Evolutionary conservation across 2,888 invertebrate genomes (phyloP).

Genomic region (Mesochorus sp.): DNA sequence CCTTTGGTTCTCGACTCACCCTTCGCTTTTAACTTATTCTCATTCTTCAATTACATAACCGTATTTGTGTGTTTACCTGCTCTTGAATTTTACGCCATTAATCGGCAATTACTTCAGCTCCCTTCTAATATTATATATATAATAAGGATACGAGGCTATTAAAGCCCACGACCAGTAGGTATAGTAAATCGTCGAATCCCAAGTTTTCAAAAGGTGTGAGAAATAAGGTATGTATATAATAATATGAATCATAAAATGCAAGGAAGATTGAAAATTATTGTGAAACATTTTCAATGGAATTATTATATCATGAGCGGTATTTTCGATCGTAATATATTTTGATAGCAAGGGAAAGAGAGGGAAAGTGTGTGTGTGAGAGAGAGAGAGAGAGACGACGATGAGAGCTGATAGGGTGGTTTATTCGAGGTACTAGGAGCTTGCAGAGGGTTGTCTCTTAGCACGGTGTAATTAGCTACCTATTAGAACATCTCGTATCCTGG

Average conservation of each 20-base stretch:
- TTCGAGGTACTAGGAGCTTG: constrained; percentile 13
- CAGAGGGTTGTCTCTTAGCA: constrained; percentile 35
- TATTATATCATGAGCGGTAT: constrained; percentile 10
- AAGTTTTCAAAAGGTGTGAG: neutral
- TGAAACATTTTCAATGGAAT: neutral
- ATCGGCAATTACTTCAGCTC: constrained; percentile 77
- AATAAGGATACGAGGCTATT: constrained; percentile 59
- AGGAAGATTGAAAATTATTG: constrained; percentile 21
- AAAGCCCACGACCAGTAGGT: constrained; percentile 57
- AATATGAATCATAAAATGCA: neutral
- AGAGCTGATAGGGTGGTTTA: constrained; percentile 31
- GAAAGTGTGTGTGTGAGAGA: constrained; percentile 48
- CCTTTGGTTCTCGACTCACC: constrained; percentile 1
- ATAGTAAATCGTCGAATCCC: constrained; percentile 64
- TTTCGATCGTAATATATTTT: constrained; percentile 45
- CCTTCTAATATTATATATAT: constrained; percentile 75
- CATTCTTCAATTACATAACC: neutral
- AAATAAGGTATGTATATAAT: neutral
- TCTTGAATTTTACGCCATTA: constrained; percentile 73
- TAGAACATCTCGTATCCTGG: constrained; percentile 19
- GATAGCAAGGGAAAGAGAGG: constrained; percentile 11
- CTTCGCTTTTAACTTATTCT: no score
- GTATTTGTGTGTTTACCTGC: neutral
- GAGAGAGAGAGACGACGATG: constrained; percentile 36
- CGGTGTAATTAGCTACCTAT: constrained; percentile 61